phyloP scores from a whole-genome alignment of 2,888 invertebrate species.

The Agrypnus murinus region DNA sequence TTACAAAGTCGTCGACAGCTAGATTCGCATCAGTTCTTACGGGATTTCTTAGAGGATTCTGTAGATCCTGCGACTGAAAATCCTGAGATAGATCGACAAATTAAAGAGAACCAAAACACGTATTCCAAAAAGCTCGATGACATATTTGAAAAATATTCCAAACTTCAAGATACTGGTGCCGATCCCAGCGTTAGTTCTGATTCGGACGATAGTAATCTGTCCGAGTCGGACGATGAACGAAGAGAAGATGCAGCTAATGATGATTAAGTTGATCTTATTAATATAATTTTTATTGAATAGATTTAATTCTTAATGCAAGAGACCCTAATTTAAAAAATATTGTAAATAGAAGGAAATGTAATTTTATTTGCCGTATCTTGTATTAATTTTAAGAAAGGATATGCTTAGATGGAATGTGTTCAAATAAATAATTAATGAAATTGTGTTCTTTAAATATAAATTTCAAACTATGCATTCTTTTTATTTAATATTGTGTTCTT shows the following conservation, averaged over 20 bases:
- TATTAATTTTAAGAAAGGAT: too few species aligned
- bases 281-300: too few species aligned
- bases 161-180: slow-evolving; percentile 57
- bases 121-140: slow-evolving; percentile 51
- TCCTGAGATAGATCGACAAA: slow-evolving; percentile 57
- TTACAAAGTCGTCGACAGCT: slow-evolving; percentile 63
- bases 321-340: too few species aligned
- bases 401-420: too few species aligned
- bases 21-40: slow-evolving; percentile 64
- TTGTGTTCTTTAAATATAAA: too few species aligned
- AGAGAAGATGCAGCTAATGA: neutral
- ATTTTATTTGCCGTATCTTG: too few species aligned
- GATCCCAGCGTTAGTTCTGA: slow-evolving; percentile 25
- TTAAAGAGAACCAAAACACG: slow-evolving; percentile 58
- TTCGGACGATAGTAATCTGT: slow-evolving; percentile 52
- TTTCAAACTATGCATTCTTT: too few species aligned
- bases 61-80: slow-evolving; percentile 64
- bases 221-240: slow-evolving; percentile 6
- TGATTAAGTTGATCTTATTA: too few species aligned
- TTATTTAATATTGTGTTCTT: too few species aligned
- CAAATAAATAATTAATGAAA: too few species aligned
- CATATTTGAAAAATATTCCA: slow-evolving; percentile 60
- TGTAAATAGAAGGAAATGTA: too few species aligned
- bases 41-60: slow-evolving; percentile 54
- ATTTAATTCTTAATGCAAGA: too few species aligned